Evolutionary conservation across 1,140 invertebrate genomes (phyloP).

Genomic region (Tetragnatha versicolor): DNA sequence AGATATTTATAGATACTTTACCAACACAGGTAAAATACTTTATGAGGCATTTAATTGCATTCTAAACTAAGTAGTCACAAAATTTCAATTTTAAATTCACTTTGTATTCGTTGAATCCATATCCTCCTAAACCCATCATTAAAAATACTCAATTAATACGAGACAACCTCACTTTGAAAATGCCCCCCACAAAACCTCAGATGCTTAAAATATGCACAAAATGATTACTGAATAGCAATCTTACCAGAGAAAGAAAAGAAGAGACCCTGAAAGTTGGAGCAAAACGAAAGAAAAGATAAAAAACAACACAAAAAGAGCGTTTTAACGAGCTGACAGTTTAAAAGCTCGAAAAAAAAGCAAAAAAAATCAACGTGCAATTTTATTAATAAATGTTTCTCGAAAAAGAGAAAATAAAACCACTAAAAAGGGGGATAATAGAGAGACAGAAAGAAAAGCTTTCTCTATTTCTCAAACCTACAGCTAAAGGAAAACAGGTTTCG

Average conservation of each 20-base stretch:
- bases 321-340: constrained; percentile 34
- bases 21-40: too few species aligned
- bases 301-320: neutral
- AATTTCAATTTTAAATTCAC: too few species aligned
- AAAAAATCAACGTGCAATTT: constrained; percentile 35
- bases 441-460: neutral
- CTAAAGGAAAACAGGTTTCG: constrained; percentile 47
- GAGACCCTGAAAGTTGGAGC: neutral
- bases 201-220: too few species aligned
- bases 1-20: too few species aligned
- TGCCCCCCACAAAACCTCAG: too few species aligned
- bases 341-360: constrained; percentile 24
- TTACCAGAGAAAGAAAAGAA: neutral
- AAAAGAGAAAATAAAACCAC: neutral
- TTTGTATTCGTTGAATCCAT: too few species aligned
- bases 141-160: too few species aligned
- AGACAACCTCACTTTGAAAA: too few species aligned
- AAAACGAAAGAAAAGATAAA: constrained; percentile 8
- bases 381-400: constrained; percentile 29
- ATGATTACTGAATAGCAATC: too few species aligned
- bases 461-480: constrained; percentile 43
- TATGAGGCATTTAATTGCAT: too few species aligned
- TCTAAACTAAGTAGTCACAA: too few species aligned
- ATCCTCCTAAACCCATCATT: too few species aligned
- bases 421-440: neutral